Conservation (phyloP, 2,888 invertebrate genomes). For the Salpingus planirostris region DNA sequence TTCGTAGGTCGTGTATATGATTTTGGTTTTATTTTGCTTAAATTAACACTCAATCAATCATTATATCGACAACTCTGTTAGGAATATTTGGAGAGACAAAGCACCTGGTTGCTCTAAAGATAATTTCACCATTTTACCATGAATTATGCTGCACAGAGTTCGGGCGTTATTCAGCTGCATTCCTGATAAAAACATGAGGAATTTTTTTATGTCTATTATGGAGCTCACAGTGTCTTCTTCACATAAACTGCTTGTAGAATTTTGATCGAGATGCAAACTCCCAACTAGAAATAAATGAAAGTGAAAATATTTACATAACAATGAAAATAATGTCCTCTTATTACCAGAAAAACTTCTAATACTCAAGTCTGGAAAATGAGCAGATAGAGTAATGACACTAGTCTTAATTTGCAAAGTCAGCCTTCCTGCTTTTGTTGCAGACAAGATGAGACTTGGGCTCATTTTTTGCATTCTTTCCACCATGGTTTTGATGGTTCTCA, state of each 20-base stretch:
- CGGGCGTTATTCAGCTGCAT: constrained; percentile 66
- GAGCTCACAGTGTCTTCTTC: too few relatives aligned
- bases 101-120: constrained; percentile 64
- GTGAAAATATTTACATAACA: constrained; percentile 2
- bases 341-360: constrained; percentile 53
- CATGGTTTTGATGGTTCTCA: constrained; percentile 67
- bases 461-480: constrained; percentile 80
- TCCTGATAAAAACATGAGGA: constrained; percentile 69
- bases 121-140: constrained; percentile 65
- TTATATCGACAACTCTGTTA: constrained; percentile 67
- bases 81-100: constrained; percentile 70
- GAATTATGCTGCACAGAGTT: constrained; percentile 68
- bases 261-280: constrained; percentile 14
- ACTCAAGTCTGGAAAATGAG: constrained; percentile 66
- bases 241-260: too few relatives aligned
- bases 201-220: constrained; percentile 68
- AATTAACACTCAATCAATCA: too few relatives aligned
- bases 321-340: constrained; percentile 2
- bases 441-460: constrained; percentile 59
- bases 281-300: constrained; percentile 25
- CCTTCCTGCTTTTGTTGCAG: constrained; percentile 63
- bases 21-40: constrained; percentile 1
- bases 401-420: constrained; percentile 69
- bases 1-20: too few relatives aligned
- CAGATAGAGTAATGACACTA: constrained; percentile 70